Base-by-base conservation (phyloP, 2,113 vertebrate species). In the Elachura formosa region DNA sequence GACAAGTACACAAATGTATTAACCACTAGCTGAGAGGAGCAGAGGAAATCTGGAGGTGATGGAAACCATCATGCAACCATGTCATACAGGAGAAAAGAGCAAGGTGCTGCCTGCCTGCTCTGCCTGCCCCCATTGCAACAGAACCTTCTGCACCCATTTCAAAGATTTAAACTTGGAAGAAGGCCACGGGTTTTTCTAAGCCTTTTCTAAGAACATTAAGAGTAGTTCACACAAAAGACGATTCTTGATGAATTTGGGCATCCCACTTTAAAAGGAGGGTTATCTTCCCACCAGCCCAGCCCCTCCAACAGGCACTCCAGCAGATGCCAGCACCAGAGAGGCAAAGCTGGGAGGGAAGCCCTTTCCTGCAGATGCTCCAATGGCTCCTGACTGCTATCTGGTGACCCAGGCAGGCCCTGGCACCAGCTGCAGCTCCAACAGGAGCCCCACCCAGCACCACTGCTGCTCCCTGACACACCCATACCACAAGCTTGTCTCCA, bases 71-170 rank as follows among this genome's bases (percentile, higher is more conserved):
- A 18, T 0, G 4, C n/a, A 84, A 16, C 12, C 3, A 0, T 1
- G 0, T 31, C 2, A 0, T 4, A 24, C 3, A 49, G 29, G 31
- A 2, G 5, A 77, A 25, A 2, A 2, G 33, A 58, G 16, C 0
- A 4, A 72, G 40, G 67, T 22, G 40, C 52, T 79, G 43, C 33
- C 28, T 43, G 28, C 24, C 36, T 22, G 36, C 40, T 14, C 20
- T 56, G 38, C 54, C 43, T 8, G 5, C 4, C 1, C 9, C 5
- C 20, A 29, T 88, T 10, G 2, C 21, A 40, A 16, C 8, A 2
- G 31, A 48, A 17, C 21, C 33, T 85, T 63, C 49, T 10, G 11
- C 3, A 3, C 9, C 6, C 1, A 2, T 33, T 63, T 40, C 17
- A 15, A 43, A 51, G 26, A 22, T 34, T 6, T 24, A 29, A 64